phyloP scores from a whole-genome alignment of 2,888 invertebrate species.

The Malachius bipustulatus region DNA sequence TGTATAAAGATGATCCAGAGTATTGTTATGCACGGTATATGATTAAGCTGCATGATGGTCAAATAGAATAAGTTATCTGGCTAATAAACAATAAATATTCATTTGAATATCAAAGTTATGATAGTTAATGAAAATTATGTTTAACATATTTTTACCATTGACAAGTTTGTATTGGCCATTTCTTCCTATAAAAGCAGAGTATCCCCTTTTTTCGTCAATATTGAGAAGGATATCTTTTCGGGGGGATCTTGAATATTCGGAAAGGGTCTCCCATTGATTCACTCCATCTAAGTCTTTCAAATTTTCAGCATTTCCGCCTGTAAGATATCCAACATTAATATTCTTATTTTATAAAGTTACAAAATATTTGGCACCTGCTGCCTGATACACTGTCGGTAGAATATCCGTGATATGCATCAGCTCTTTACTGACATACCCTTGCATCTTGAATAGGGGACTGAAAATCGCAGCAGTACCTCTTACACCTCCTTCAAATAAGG shows the following conservation, averaged over 20 bases:
- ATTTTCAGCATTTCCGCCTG: slow-evolving; percentile 33
- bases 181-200: slow-evolving; percentile 31
- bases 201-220: slow-evolving; percentile 30
- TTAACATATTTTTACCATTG: slow-evolving; percentile 26
- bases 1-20: too few relatives aligned
- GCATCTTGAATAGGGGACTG: slow-evolving; percentile 48
- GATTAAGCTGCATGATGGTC: too few relatives aligned
- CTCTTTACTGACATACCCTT: slow-evolving; percentile 44
- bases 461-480: slow-evolving; percentile 66
- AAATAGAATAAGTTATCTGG: too few relatives aligned
- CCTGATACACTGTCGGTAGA: slow-evolving; percentile 55
- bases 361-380: slow-evolving; percentile 23
- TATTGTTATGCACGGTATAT: too few relatives aligned
- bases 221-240: slow-evolving; percentile 27
- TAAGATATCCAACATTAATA: slow-evolving; percentile 11
- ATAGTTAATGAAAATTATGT: too few relatives aligned
- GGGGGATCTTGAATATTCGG: slow-evolving; percentile 15
- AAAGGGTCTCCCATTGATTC: slow-evolving; percentile 32
- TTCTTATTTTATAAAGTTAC: slow-evolving; percentile 5
- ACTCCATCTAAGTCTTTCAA: slow-evolving; percentile 32
- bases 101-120: too few relatives aligned
- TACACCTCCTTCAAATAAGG: slow-evolving; percentile 77
- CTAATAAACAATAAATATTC: too few relatives aligned
- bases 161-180: slow-evolving; percentile 29
- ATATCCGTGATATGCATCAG: slow-evolving; percentile 74